phyloP scores from a whole-genome alignment of 2,113 vertebrate genomes.

The Probosciger aterrimus region DNA sequence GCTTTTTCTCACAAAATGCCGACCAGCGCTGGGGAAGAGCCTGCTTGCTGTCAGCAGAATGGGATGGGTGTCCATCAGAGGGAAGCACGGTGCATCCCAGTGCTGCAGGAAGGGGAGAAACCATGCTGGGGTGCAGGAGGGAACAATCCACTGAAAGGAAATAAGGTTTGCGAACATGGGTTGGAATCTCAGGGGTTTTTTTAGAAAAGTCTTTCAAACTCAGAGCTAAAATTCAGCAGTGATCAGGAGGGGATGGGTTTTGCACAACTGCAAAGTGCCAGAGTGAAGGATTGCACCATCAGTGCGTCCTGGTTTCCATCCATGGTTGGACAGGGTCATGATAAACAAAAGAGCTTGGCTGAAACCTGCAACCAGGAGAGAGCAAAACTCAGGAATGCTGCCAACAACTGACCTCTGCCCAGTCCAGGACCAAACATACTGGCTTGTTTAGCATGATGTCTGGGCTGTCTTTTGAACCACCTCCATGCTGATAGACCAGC shows the following conservation, averaged over 20 bases:
- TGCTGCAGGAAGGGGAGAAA: background rate
- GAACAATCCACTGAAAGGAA: fast-evolving
- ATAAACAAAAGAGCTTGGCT: background rate
- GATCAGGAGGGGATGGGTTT: background rate
- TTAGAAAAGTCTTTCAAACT: background rate
- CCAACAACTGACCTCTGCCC: background rate
- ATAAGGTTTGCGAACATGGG: background rate
- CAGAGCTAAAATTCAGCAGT: background rate
- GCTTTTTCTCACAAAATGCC: background rate
- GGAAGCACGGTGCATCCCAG: fast-evolving
- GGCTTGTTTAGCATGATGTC: fast-evolving
- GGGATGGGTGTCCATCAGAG: background rate
- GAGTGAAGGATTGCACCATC: background rate
- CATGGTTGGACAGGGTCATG: background rate
- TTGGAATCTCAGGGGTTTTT: background rate
- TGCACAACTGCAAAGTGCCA: background rate
- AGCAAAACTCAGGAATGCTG: background rate
- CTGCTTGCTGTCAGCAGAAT: fast-evolving
- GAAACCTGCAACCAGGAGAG: background rate
- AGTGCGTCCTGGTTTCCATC: fast-evolving
- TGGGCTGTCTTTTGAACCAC: background rate
- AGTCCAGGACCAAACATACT: background rate
- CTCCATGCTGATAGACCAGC: fast-evolving
- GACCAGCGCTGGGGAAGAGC: background rate
- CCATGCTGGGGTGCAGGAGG: background rate